phyloP scores from a whole-genome alignment of 1,140 invertebrate genomes.

The Zaprionus kolodkinae region DNA sequence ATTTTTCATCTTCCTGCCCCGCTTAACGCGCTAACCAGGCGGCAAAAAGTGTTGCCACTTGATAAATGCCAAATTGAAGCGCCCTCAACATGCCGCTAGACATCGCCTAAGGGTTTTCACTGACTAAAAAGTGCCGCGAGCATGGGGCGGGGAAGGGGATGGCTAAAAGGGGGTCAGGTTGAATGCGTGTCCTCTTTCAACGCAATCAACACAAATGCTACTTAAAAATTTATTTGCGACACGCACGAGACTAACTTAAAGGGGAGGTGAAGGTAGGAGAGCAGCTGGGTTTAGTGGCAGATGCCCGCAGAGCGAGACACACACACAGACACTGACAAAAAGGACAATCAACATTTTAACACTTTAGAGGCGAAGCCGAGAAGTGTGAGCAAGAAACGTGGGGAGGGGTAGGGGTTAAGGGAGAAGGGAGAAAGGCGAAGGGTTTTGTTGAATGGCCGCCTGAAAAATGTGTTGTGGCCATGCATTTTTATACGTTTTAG shows the following conservation, averaged over 20 bases:
- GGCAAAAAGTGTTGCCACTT: conserved; percentile 66
- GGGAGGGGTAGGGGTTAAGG: neutral
- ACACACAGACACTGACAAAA: conserved; percentile 57
- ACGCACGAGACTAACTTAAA: conserved; percentile 68
- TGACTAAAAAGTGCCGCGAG: too few species aligned
- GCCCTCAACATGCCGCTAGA: conserved; percentile 42
- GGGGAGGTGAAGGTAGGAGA: neutral
- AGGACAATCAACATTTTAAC: conserved; percentile 83
- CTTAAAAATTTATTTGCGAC: conserved; percentile 82
- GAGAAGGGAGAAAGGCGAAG: conserved; percentile 5
- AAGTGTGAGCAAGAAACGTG: conserved; percentile 20
- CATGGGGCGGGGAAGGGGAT: neutral
- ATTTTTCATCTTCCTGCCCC: conserved; percentile 25
- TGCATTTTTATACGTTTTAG: conserved; percentile 72
- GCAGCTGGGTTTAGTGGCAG: conserved; percentile 1
- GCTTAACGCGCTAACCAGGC: conserved; percentile 74
- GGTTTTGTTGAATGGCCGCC: conserved; percentile 47
- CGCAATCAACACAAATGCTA: conserved; percentile 82
- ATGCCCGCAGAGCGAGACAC: conserved; percentile 53
- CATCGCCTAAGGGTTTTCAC: neutral
- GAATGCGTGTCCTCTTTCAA: conserved; percentile 76
- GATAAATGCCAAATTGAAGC: conserved; percentile 70
- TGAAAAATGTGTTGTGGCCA: conserved; percentile 78
- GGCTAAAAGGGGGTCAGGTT: conserved; percentile 33
- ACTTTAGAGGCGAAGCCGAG: conserved; percentile 65